These are phyloP conservation scores for Zaprionus obscuricornis DNA, from an alignment of 2,888 invertebrate species.

Conservation along the genomic window DNA sequence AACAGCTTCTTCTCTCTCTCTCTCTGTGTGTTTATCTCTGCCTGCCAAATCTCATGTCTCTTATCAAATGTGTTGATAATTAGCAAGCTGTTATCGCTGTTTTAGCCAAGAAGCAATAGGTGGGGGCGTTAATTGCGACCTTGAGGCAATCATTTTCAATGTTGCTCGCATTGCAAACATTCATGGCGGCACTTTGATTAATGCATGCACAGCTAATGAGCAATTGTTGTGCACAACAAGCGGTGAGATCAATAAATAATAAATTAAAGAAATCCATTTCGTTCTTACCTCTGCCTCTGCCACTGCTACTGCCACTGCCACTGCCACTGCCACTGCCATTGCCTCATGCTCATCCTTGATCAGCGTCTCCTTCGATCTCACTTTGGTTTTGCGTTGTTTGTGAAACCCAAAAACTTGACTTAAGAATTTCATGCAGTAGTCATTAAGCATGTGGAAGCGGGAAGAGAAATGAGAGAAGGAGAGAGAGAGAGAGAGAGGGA, in stretches of 20 bases:
- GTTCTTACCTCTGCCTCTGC: constrained; percentile 11
- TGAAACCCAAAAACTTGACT: constrained; percentile 58
- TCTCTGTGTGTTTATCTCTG: neutral
- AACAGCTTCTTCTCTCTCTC: constrained; percentile 1
- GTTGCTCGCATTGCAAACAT: constrained; percentile 19
- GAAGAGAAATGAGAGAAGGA: neutral
- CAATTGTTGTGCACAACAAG: constrained; percentile 56
- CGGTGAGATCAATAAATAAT: constrained; percentile 78
- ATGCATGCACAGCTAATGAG: constrained; percentile 70
- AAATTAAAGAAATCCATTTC: constrained; percentile 79
- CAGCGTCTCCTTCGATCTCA: neutral
- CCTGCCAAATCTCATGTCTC: neutral
- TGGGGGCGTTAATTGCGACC: constrained; percentile 46
- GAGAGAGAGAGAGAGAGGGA: neutral
- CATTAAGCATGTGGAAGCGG: constrained; percentile 56
- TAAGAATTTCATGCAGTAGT: constrained; percentile 73
- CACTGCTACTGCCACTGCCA: too few relatives aligned
- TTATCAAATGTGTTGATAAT: constrained; percentile 70
- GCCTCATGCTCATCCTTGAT: too few relatives aligned
- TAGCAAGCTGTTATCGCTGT: constrained; percentile 49
- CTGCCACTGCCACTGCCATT: too few relatives aligned
- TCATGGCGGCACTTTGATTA: constrained; percentile 58
- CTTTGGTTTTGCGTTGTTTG: constrained; percentile 51
- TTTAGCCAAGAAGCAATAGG: neutral
- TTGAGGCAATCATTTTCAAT: constrained; percentile 40